Evolutionary conservation across 1,140 invertebrate species (phyloP), one percentile per base, ranked within the genome.

Genomic region (Macrobrachium rosenbergii): DNA sequence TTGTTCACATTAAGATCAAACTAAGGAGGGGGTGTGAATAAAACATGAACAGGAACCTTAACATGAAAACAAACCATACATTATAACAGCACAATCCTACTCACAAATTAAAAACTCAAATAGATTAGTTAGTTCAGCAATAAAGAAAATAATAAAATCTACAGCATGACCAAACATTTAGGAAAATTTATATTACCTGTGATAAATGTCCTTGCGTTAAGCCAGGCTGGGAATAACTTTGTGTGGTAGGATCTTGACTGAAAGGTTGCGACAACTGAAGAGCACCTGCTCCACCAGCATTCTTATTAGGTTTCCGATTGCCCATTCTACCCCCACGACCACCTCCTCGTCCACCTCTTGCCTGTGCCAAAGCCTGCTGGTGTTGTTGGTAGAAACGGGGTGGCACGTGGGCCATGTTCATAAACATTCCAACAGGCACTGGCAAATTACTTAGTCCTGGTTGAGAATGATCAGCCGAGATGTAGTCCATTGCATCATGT

Each of bases 401-500:
- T n/a, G 96, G 96, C 60, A 97, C 94, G 84, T 96, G 96, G 12
- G 96, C 94, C 96, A 97, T 97, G 90, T 97, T 97, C 95, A 98
- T 96, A 90, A 98, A 98, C 96, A 98, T 97, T 28, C 97, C 97
- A n/a, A 98, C 95, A 0, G 97, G 97, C 7, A 99, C 97, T 0
- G 97, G 97, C 73, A 96, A 93, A 88, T 95, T 96, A 88, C 94
- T 95, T 90, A 96, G 92, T 16, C 95, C 94, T 1, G 96, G 95
- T 89, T 96, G 95, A 0, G 95, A 95, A 59, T 96, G 93, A 90
- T 98, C 97, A 1, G 96, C 96, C 43, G 96, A 97, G 78, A 99
- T 98, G 92, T 97, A 98, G 23, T 96, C 96, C 82, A 98, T 95
- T n/a, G 97, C 96, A 91, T 99, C 98, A 90, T 98, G 97, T n/a